phyloP scores from a whole-genome alignment of 1,140 invertebrate species.

The Babylonia areolata region DNA sequence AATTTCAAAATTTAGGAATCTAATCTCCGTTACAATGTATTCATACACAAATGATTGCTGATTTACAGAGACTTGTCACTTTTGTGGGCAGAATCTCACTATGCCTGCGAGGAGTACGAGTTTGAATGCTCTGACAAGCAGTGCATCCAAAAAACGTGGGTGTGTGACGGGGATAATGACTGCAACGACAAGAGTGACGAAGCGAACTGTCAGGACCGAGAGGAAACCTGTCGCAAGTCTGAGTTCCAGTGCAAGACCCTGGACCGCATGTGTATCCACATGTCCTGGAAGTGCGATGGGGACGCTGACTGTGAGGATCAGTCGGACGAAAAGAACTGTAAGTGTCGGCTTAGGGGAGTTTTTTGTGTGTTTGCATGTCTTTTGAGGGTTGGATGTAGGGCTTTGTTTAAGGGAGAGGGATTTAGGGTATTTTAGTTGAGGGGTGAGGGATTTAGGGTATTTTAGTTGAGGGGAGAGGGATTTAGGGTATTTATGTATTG shows the following conservation, averaged over 20 bases:
- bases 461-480: too few relatives aligned
- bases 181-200: constrained; percentile 59
- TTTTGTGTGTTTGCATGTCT: too few relatives aligned
- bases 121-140: constrained; percentile 40
- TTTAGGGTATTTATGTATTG: too few relatives aligned
- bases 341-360: too few relatives aligned
- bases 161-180: constrained; percentile 59
- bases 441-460: too few relatives aligned
- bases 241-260: constrained; percentile 38
- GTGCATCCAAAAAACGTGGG: constrained; percentile 53
- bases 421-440: too few relatives aligned
- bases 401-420: too few relatives aligned
- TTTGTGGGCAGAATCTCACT: neutral
- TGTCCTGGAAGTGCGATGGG: constrained; percentile 84
- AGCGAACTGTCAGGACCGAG: constrained; percentile 23
- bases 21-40: too few relatives aligned
- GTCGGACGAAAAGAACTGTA: constrained; percentile 77
- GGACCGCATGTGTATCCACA: constrained; percentile 81
- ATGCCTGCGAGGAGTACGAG: constrained; percentile 29
- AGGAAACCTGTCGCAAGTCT: constrained; percentile 20
- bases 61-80: too few relatives aligned
- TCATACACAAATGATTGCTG: too few relatives aligned
- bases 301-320: constrained; percentile 77
- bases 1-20: too few relatives aligned
- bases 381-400: too few relatives aligned